Evolutionary conservation across 23 tunicate species (phyloP), one percentile per base, ranked within the genome.

Genomic region (Styela clava): DNA sequence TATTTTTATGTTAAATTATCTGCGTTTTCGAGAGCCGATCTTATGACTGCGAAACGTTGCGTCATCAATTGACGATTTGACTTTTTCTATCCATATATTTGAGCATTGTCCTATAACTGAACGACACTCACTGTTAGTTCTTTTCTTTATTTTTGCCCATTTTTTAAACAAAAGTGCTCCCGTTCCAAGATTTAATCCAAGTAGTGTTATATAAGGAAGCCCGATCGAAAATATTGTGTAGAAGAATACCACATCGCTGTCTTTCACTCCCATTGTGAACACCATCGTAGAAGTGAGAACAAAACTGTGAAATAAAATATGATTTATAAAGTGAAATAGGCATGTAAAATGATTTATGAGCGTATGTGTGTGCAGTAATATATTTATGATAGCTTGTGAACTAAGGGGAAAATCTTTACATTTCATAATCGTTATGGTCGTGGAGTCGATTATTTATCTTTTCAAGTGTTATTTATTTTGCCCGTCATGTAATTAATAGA

Each of bases 271-370:
- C 29, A 76, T 21, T 29, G 65, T 52, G n/a, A 44, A 76, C 1
- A 76, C 37, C 81, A 76, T 76, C 37, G 81, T 18, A 52, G 81
- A 29, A 1, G 81, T 35, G 0, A 76, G 26, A 44, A 52, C 81
- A 31, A 32, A 76, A 1, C 81, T 76, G 81, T 12, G 44, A 1
- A 32, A 24, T 20, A 18, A 20, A 56, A 56, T 18, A 19, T 26
- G 1, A 69, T 22, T 69, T 19, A 0, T 0, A n/a, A 69, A 22
- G 24, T 69, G 0, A 69, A 24, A 69, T 69, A 23, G 19, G 1
- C 27, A 23, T 20, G n/a, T 69, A 26, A 25, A 69, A 0, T 69
- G 20, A 56, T 56, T 56, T 20, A 56, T 56, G 63, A 20, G 63
- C 20, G 18, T 18, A 56, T 20, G 63, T 18, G 18, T 56, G 20